phyloP scores from a whole-genome alignment of 2,797 vertebrate species.

The Loris lydekkerianus region DNA sequence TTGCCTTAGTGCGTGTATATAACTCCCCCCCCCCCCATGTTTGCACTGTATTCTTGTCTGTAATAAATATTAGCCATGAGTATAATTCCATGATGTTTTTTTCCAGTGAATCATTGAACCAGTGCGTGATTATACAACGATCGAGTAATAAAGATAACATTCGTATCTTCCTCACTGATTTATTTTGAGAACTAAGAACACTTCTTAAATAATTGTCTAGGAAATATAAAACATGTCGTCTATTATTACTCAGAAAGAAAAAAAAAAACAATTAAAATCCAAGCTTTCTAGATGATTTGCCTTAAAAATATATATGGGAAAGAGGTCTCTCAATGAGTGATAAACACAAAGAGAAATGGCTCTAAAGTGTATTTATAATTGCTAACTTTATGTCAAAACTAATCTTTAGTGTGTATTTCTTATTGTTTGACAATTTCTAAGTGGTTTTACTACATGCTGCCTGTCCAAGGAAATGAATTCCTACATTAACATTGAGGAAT shows the following conservation, averaged over 20 bases:
- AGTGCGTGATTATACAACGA: background rate
- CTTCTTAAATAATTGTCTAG: background rate
- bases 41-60: background rate
- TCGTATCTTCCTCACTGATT: background rate
- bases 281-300: constrained; percentile 3
- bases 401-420: background rate
- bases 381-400: background rate
- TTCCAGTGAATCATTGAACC: background rate
- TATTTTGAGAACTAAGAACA: constrained; percentile 40
- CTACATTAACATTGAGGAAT: background rate
- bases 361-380: background rate
- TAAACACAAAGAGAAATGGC: background rate
- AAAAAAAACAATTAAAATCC: constrained; percentile 19
- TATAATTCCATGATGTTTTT: background rate
- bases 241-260: background rate
- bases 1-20: background rate
- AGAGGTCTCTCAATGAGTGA: background rate
- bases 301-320: background rate
- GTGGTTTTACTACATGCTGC: background rate
- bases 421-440: background rate
- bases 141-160: background rate
- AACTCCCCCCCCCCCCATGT: background rate
- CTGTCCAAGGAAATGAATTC: background rate
- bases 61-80: background rate
- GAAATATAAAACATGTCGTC: background rate